Conservation (phyloP, 2,888 invertebrate species). For the Homarus gammarus region DNA sequence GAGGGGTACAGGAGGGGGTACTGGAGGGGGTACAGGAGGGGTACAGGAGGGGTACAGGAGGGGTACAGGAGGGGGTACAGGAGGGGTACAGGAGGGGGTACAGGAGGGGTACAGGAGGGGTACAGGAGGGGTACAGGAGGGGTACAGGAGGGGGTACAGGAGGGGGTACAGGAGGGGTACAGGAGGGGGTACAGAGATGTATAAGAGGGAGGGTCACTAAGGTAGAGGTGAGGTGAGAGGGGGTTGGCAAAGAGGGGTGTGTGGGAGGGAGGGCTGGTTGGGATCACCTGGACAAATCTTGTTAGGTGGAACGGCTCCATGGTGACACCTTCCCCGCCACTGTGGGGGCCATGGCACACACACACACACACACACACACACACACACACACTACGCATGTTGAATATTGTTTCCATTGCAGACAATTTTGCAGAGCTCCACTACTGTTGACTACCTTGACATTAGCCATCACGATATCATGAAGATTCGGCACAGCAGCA, state of each 20-base stretch:
- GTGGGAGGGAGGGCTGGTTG: background rate
- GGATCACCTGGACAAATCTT: constrained; percentile 22
- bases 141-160: too few species aligned
- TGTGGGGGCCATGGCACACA: too few species aligned
- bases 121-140: background rate
- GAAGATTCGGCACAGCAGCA: too few species aligned
- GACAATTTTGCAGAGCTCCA: too few species aligned
- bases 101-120: background rate
- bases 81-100: background rate
- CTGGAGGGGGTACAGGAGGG: too few species aligned
- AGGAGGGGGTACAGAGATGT: background rate
- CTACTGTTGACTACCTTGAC: background rate
- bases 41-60: too few species aligned
- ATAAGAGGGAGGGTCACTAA: background rate
- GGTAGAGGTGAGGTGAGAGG: background rate
- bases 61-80: background rate
- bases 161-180: background rate
- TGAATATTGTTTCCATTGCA: background rate
- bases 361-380: constrained; percentile 10
- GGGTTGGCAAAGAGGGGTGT: too few species aligned
- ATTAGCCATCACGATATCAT: background rate
- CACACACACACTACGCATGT: background rate
- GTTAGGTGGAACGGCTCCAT: constrained; percentile 9
- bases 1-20: background rate
- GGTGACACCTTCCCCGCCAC: background rate